Conservation (phyloP, 2,888 invertebrate genomes). For the Aphrophora alni region DNA sequence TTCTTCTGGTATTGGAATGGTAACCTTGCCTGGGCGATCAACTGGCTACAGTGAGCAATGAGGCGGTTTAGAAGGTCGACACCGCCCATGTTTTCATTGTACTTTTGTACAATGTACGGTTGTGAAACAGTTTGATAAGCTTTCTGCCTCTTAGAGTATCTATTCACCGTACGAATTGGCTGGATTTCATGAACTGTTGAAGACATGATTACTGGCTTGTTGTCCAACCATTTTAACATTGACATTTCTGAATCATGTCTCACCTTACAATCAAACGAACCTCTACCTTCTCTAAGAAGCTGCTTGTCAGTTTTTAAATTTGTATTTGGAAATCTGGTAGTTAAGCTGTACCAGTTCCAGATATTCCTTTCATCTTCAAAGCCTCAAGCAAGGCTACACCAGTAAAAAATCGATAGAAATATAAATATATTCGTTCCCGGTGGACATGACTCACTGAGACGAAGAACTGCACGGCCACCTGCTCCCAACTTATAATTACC, state of each 20-base stretch:
- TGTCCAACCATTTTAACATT: constrained; percentile 28
- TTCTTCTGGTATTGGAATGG: constrained; percentile 10
- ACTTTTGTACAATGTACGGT: too few species aligned
- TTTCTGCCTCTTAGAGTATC: too few species aligned
- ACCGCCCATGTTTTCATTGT: too few species aligned
- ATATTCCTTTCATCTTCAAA: constrained; percentile 21
- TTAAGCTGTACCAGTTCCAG: constrained; percentile 22
- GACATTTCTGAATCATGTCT: not conserved
- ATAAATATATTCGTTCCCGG: too few species aligned
- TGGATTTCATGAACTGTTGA: constrained; percentile 6
- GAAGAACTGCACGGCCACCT: too few species aligned
- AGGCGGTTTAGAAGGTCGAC: too few species aligned
- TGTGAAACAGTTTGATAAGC: too few species aligned
- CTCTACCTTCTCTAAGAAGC: constrained; percentile 18
- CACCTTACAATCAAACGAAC: constrained; percentile 12
- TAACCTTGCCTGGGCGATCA: constrained; percentile 30
- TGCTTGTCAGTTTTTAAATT: constrained; percentile 23
- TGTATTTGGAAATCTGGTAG: constrained; percentile 23
- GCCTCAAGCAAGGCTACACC: constrained; percentile 15
- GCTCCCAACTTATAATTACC: too few species aligned
- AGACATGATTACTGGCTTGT: constrained; percentile 27
- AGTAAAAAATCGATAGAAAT: constrained; percentile 10
- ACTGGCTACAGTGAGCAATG: too few species aligned
- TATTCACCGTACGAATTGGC: too few species aligned
- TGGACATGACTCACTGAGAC: too few species aligned